Evolutionary conservation across 2,888 invertebrate genomes (phyloP).

Genomic region (Cylloceria caligata): DNA sequence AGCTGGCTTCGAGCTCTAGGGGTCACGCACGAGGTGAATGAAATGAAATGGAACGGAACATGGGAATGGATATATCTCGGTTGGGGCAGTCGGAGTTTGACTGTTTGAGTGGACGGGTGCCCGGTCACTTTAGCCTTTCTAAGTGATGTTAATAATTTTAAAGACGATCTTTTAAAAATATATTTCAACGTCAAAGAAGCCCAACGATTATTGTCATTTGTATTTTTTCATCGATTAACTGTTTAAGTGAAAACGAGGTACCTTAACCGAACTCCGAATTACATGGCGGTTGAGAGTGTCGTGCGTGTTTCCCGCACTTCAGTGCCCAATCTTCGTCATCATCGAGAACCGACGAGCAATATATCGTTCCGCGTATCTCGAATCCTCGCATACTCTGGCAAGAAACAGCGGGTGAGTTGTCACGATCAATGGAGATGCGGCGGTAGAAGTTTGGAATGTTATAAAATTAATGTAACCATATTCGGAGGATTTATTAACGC

Average conservation of each 20-base stretch:
- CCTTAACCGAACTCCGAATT: not conserved
- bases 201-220: no score
- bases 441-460: not conserved
- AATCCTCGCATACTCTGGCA: not conserved
- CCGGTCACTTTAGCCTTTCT: not conserved
- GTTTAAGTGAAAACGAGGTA: not conserved
- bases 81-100: conserved; percentile 75
- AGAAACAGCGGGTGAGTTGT: conserved; percentile 23
- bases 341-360: not conserved
- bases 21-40: conserved; percentile 73
- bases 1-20: conserved; percentile 38
- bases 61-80: conserved; percentile 58
- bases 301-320: conserved; percentile 34
- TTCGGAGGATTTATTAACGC: not conserved
- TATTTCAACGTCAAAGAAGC: no score
- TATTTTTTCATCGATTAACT: no score
- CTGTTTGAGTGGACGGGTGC: conserved; percentile 63
- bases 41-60: conserved; percentile 70
- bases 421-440: not conserved
- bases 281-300: conserved; percentile 38
- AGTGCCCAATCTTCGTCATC: conserved; percentile 26
- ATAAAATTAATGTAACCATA: not conserved
- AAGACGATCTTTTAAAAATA: no score
- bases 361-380: not conserved
- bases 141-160: not conserved